Evolutionary conservation across 2,797 vertebrate species (phyloP), one percentile per base, ranked within the genome.

Genomic region (Myotis daubentonii): DNA sequence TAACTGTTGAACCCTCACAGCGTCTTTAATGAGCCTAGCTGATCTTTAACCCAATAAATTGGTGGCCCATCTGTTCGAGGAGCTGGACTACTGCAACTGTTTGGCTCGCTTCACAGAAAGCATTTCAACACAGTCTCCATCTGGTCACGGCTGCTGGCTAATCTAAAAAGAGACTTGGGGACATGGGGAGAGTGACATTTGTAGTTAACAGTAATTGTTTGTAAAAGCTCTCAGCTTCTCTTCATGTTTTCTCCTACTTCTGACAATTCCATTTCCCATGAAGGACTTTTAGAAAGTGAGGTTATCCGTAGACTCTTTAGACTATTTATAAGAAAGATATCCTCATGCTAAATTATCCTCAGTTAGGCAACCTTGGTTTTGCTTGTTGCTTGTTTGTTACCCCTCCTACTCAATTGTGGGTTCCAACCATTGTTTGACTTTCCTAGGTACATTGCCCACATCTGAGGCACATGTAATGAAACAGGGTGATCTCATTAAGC

Each of bases 11-110:
- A 96, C 92, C 23, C 65, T 96, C 92, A 28, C 66, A 90, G 55
- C 75, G 92, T 91, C 96, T 89, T 95, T 97, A 97, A 97, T 92
- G 92, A 96, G 88, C 36, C 90, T 93, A 82, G 85, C n/a, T 96
- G 96, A 95, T 97, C 98, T 98, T 97, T 95, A 97, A 97, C 96
- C 94, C 94, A 93, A 95, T 95, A 97, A 96, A 89, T 86, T 95
- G 95, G 87, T 33, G 7, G 71, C 79, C 93, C 96, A 93, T 97
- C 87, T 97, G 95, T 96, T 97, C 92, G 55, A 96, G 87, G 85
- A 96, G 91, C 83, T 94, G 93, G 71, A 93, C 82, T 97, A 96
- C 97, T 96, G 94, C 95, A 97, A 96, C 95, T 71, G 96, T 88
- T 94, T 95, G 96, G 78, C 53, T 94, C 88, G 87, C 36, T 0